Base-by-base conservation (phyloP, 1,140 invertebrate genomes). In the Zaprionus ghesquierei region DNA sequence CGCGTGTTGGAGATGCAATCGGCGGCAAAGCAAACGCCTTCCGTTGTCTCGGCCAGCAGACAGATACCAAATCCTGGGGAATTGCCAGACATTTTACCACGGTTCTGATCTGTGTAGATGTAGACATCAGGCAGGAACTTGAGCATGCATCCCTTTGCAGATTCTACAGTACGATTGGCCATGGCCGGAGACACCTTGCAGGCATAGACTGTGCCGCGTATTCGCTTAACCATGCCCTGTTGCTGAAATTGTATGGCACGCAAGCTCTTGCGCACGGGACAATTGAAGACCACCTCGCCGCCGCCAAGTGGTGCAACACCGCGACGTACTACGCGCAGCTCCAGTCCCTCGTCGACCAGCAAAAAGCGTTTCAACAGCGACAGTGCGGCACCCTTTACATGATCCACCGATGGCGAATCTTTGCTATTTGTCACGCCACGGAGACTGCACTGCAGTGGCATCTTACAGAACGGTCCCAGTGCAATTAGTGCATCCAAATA, bases 41-140 rank as follows among this genome's bases (percentile, higher is more conserved):
- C 96, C 44, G 96, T 98, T 2, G 98, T 99, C 93, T 99, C 98
- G 1, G 98, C 98, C 13, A 96, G 94, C 61, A 99, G 92, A 79
- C 95, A 97, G 49, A 99, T 94, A n/a, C 98, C 98, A 93, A 97
- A 99, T 2, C 97, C 95, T 15, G 96, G 96, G 89, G 95, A 98
- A 94, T 97, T 97, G 69, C 98, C 98, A 50, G 96, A 95, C 71
- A 95, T 94, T 62, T 94, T 94, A 23, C 98, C 97, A 91, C 96
- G 96, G 84, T 95, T 94, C 92, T 98, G 97, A 93, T 99, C 98
- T 15, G 97, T 97, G 85, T 96, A 96, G 73, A 99, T 97, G 89
- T 98, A 99, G 60, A 99, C 95, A 93, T 99, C 98, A 9, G 98
- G 96, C 29, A 99, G 89, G 92, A 97, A 99, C 50, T 98, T 96